A percentile compares a stretch with the other conserved stretches of the same genome.
These are phyloP conservation scores for Electrophaes corylata DNA, from an alignment of 2,888 invertebrate species.

Conservation along the genomic window DNA sequence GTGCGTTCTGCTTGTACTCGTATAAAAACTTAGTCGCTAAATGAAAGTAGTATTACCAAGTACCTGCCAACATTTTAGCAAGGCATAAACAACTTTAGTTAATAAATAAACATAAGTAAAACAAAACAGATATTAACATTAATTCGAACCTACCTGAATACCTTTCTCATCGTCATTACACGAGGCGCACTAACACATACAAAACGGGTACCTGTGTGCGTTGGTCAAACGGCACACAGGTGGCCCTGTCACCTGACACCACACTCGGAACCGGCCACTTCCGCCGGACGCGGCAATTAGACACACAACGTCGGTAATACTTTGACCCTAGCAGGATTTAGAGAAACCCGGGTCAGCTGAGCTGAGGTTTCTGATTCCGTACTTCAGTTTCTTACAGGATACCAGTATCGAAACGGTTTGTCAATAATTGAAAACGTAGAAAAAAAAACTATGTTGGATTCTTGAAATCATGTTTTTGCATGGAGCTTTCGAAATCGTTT, in stretches of 20 bases:
- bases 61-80: too few species aligned
- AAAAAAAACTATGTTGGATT: too few species aligned
- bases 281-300: conserved; percentile 82
- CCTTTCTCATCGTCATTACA: conserved; percentile 11
- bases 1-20: too few species aligned
- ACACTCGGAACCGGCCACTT: conserved; percentile 80
- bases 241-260: conserved; percentile 78
- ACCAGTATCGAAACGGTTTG: neutral
- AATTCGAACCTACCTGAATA: neutral
- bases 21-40: too few species aligned
- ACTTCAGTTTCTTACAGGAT: conserved; percentile 14
- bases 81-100: too few species aligned
- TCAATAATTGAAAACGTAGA: neutral
- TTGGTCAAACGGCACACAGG: conserved; percentile 61
- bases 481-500: too few species aligned
- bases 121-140: neutral
- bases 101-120: too few species aligned
- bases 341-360: conserved; percentile 32
- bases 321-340: conserved; percentile 45
- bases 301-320: conserved; percentile 58
- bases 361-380: conserved; percentile 31
- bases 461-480: too few species aligned
- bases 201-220: conserved; percentile 35
- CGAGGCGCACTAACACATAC: conserved; percentile 14
- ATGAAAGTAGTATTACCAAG: too few species aligned